phyloP scores from a whole-genome alignment of 2,797 vertebrate genomes.

The Tapera naevia region DNA sequence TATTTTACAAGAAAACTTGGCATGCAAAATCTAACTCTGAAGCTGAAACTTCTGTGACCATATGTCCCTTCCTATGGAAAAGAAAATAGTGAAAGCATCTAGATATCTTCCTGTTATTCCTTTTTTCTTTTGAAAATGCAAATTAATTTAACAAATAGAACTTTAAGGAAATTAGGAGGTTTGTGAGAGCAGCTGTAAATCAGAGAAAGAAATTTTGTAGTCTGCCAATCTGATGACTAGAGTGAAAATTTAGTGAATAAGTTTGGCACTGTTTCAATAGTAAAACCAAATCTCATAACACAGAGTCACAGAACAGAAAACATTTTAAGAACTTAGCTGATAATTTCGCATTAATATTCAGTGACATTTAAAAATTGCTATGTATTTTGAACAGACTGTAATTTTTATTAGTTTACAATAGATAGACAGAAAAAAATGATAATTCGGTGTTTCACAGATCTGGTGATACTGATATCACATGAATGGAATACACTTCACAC shows the following conservation, averaged over 20 bases:
- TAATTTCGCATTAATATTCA: background rate
- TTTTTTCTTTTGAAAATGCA: background rate
- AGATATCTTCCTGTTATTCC: background rate
- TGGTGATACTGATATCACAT: background rate
- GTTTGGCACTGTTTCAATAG: background rate
- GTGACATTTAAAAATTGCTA: background rate
- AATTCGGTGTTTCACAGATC: background rate
- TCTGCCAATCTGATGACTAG: background rate
- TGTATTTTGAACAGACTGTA: rapidly evolving
- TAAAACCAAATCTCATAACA: background rate
- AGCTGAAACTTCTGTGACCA: background rate
- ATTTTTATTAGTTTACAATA: background rate
- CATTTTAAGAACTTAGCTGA: background rate
- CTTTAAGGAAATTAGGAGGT: background rate
- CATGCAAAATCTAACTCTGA: background rate
- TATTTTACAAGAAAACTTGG: background rate
- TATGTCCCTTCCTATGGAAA: background rate
- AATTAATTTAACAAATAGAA: background rate
- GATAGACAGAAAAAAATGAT: background rate
- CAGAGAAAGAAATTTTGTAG: background rate
- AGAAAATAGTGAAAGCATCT: background rate
- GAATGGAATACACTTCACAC: background rate
- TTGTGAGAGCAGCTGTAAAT: background rate
- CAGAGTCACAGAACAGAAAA: background rate
- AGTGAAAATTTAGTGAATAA: background rate